Evolutionary conservation across 2,888 invertebrate species (phyloP).

Genomic region (Hirtodrosophila alboralis): DNA sequence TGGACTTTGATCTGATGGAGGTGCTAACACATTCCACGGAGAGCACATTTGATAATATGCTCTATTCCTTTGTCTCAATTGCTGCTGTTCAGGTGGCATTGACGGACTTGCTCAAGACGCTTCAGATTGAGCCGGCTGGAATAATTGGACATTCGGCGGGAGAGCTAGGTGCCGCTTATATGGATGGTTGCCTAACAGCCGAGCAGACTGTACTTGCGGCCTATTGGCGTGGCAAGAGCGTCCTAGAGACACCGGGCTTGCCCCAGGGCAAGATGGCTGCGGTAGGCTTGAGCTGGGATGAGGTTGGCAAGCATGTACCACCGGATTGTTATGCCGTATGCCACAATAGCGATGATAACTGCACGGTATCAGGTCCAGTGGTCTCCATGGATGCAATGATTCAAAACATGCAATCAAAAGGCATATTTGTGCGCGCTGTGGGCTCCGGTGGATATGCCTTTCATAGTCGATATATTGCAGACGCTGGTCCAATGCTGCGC

Average conservation of each 20-base stretch:
- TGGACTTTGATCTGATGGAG: conserved; percentile 92
- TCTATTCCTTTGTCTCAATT: conserved; percentile 96
- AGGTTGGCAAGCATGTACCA: conserved; percentile 89
- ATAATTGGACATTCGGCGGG: conserved; percentile 95
- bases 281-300: conserved; percentile 94
- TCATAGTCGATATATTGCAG: conserved; percentile 95
- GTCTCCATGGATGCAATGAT: conserved; percentile 88
- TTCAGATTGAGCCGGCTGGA: conserved; percentile 94
- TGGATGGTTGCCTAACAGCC: conserved; percentile 96
- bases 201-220: conserved; percentile 97
- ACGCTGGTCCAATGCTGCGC: conserved; percentile 92
- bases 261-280: conserved; percentile 95
- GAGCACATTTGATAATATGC: conserved; percentile 91
- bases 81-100: conserved; percentile 98
- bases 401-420: conserved; percentile 88
- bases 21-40: conserved; percentile 91
- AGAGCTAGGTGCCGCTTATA: conserved; percentile 94
- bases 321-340: conserved; percentile 94
- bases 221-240: conserved; percentile 95
- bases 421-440: conserved; percentile 92
- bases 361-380: conserved; percentile 95
- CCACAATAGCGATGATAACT: conserved; percentile 97
- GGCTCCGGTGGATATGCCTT: conserved; percentile 95
- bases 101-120: conserved; percentile 91
- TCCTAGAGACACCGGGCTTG: conserved; percentile 89